These are phyloP conservation scores for Patella caerulea DNA, from an alignment of 2,888 invertebrate genomes.

Conservation along the genomic window DNA sequence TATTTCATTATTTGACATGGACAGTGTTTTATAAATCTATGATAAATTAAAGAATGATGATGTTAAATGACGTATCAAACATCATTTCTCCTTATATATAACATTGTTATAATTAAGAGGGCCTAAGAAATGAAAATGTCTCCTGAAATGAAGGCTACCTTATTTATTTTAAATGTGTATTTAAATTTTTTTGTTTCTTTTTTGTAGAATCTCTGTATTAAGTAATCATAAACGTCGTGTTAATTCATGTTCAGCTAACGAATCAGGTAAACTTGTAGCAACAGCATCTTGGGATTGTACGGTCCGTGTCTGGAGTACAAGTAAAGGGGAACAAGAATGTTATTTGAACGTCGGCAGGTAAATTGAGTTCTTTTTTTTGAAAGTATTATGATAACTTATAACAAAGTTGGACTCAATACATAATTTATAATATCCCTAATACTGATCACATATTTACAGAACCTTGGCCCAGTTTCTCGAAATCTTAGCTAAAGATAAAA, in stretches of 20 bases:
- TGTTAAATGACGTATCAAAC: not conserved
- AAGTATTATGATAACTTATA: too few relatives aligned
- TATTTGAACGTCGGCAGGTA: slow-evolving; percentile 56
- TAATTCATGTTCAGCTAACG: slow-evolving; percentile 60
- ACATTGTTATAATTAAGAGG: too few relatives aligned
- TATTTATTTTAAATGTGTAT: too few relatives aligned
- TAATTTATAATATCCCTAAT: too few relatives aligned
- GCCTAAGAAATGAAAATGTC: too few relatives aligned
- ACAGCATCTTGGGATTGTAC: slow-evolving; percentile 69
- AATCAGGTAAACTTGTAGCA: slow-evolving; percentile 59
- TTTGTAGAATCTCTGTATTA: slow-evolving; percentile 58
- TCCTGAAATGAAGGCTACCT: too few relatives aligned
- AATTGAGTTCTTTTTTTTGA: not conserved
- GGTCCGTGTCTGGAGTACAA: slow-evolving; percentile 65
- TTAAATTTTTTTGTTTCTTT: slow-evolving; percentile 1
- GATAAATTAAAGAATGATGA: not conserved
- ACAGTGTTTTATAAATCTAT: not conserved
- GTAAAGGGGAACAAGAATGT: slow-evolving; percentile 54
- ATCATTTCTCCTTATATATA: too few relatives aligned
- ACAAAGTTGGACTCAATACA: too few relatives aligned
- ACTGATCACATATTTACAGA: too few relatives aligned
- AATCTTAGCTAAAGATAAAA: too few relatives aligned
- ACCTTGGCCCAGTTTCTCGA: too few relatives aligned
- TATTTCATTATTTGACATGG: too few relatives aligned
- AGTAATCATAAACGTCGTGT: slow-evolving; percentile 66